A percentile compares a stretch with the other conserved stretches of the same genome.
Conservation (phyloP, 2,797 vertebrate genomes). For the Rhynchonycteris naso region DNA sequence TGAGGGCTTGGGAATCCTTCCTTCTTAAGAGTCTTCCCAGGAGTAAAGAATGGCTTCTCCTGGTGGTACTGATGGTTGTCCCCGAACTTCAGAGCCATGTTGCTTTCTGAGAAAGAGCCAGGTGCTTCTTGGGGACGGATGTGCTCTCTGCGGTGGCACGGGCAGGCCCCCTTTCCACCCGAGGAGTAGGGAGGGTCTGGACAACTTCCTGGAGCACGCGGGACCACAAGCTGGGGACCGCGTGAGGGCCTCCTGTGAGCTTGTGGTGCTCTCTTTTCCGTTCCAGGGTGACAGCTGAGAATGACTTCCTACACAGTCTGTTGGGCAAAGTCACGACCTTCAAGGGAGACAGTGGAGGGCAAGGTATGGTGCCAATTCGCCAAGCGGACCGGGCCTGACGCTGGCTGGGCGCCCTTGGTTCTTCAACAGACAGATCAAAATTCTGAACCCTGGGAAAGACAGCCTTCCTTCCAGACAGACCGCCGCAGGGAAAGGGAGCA, state of each 20-base stretch:
- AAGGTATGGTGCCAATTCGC: conserved; percentile 88
- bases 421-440: background rate
- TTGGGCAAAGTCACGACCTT: conserved; percentile 93
- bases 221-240: background rate
- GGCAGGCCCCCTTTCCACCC: background rate
- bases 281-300: conserved; percentile 92
- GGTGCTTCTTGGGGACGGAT: background rate
- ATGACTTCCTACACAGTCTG: conserved; percentile 95
- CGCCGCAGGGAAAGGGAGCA: background rate
- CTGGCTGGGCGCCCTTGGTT: background rate
- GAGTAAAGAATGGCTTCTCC: background rate
- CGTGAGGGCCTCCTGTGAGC: background rate
- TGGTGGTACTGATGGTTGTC: background rate
- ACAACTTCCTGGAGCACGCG: background rate
- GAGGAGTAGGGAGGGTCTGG: background rate
- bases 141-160: background rate
- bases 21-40: background rate
- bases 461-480: background rate
- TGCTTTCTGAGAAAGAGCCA: background rate
- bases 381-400: background rate
- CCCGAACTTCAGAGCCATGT: background rate
- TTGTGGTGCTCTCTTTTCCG: conserved; percentile 47
- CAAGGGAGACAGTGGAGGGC: conserved; percentile 96
- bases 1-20: background rate
- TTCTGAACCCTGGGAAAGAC: background rate